These are phyloP conservation scores for Phylloscopus collybita DNA, from an alignment of 2,797 vertebrate genomes.

Conservation along the genomic window DNA sequence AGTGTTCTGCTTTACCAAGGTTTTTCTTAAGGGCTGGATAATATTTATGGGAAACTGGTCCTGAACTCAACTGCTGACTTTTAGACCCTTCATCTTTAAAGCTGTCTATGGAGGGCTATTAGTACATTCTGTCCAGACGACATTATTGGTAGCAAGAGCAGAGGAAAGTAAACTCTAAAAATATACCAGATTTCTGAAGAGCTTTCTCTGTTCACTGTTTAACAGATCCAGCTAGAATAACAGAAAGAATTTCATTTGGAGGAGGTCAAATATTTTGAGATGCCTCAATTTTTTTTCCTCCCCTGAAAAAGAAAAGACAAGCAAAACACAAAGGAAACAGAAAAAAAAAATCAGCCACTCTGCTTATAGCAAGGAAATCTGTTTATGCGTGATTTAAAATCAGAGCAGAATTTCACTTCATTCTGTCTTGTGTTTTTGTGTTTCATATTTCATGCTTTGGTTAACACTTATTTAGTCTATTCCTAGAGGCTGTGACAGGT, in stretches of 20 bases:
- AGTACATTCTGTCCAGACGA: background rate
- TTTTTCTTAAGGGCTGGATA: background rate
- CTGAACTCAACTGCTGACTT: background rate
- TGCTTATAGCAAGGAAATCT: background rate
- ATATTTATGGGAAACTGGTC: background rate
- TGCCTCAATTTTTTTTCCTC: background rate
- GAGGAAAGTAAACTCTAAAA: background rate
- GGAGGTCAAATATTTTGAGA: background rate
- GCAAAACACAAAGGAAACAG: background rate
- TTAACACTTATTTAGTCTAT: constrained; percentile 37
- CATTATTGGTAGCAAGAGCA: background rate
- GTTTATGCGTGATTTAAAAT: constrained; percentile 47
- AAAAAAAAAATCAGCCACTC: background rate
- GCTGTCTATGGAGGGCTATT: background rate
- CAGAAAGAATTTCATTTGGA: background rate
- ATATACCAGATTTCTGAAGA: background rate
- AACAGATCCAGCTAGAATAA: background rate
- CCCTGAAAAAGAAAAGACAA: background rate
- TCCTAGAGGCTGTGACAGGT: constrained; percentile 41
- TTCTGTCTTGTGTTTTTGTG: constrained; percentile 39
- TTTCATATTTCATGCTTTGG: constrained; percentile 65
- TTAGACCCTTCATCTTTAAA: background rate
- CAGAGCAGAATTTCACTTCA: constrained; percentile 54
- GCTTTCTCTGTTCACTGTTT: background rate
- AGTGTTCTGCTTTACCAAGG: background rate